These are phyloP conservation scores for Colletes latitarsis DNA, from an alignment of 1,140 invertebrate species.

Conservation along the genomic window DNA sequence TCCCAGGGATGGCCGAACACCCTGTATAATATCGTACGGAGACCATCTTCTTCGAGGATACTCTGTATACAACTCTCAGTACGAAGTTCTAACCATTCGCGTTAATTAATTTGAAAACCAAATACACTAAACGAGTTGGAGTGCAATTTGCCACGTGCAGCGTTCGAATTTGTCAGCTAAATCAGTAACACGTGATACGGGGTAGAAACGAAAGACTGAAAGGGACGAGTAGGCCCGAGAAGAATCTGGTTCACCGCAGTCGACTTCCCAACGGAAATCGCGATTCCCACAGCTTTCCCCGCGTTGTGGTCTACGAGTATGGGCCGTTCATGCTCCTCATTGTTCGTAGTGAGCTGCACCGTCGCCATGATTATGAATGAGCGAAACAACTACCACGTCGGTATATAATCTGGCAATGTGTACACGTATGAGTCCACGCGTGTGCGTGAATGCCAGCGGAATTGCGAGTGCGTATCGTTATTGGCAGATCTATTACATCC, in stretches of 20 bases:
- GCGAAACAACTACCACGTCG: constrained; percentile 42
- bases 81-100: background rate
- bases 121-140: background rate
- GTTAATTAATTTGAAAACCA: background rate
- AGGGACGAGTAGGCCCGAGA: constrained; percentile 26
- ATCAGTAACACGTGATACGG: constrained; percentile 36
- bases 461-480: constrained; percentile 15
- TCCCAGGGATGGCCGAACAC: too few species aligned
- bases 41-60: too few species aligned
- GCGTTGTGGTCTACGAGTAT: constrained; percentile 44
- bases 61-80: too few species aligned
- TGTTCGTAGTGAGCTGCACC: constrained; percentile 49
- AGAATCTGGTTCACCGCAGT: constrained; percentile 68
- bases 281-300: constrained; percentile 72
- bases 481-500: constrained; percentile 23
- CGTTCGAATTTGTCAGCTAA: constrained; percentile 1
- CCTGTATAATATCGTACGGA: too few species aligned
- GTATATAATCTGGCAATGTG: constrained; percentile 20
- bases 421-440: constrained; percentile 12
- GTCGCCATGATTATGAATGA: constrained; percentile 61
- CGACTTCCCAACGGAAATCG: constrained; percentile 69
- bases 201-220: background rate
- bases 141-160: too few species aligned
- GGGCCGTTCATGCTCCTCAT: constrained; percentile 58
- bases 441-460: constrained; percentile 5